phyloP scores from a whole-genome alignment of 1,140 invertebrate genomes.

The Ceratosolen solmsi region DNA sequence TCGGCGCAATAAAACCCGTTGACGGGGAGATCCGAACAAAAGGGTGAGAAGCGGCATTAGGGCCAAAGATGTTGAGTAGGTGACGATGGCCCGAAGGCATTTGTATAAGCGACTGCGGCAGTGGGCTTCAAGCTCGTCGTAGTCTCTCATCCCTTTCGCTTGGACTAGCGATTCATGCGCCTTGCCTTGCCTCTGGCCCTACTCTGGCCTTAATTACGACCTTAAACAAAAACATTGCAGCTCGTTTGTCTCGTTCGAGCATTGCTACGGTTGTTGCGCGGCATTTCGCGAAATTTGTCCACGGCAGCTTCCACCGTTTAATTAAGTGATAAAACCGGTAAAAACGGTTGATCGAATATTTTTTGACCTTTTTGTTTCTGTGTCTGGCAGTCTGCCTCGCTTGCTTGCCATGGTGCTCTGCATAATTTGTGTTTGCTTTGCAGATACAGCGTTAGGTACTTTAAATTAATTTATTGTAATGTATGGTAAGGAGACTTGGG shows the following conservation, averaged over 20 bases:
- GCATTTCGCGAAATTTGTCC: slow-evolving; percentile 1
- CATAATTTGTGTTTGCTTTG: background rate
- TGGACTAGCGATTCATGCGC: slow-evolving; percentile 7
- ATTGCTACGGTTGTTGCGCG: background rate
- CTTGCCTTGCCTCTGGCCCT: slow-evolving; percentile 10
- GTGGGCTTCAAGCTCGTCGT: slow-evolving; percentile 2
- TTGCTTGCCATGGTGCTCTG: too few relatives aligned
- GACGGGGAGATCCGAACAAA: slow-evolving; percentile 45
- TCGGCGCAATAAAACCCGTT: slow-evolving; percentile 53
- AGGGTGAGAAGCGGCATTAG: too few relatives aligned
- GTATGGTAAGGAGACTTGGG: background rate
- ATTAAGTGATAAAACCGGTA: background rate
- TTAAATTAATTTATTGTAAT: background rate
- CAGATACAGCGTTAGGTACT: background rate
- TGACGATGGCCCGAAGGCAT: slow-evolving; percentile 29
- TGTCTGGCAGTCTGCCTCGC: background rate
- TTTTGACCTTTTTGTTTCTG: background rate
- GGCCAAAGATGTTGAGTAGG: slow-evolving; percentile 34
- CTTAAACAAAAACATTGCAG: background rate
- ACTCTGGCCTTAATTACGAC: slow-evolving; percentile 20
- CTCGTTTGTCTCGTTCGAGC: background rate
- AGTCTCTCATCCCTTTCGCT: background rate
- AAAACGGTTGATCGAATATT: background rate
- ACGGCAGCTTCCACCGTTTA: background rate
- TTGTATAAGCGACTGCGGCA: slow-evolving; percentile 14